Conservation (phyloP, 2,888 invertebrate genomes). For the Spisula solida region DNA sequence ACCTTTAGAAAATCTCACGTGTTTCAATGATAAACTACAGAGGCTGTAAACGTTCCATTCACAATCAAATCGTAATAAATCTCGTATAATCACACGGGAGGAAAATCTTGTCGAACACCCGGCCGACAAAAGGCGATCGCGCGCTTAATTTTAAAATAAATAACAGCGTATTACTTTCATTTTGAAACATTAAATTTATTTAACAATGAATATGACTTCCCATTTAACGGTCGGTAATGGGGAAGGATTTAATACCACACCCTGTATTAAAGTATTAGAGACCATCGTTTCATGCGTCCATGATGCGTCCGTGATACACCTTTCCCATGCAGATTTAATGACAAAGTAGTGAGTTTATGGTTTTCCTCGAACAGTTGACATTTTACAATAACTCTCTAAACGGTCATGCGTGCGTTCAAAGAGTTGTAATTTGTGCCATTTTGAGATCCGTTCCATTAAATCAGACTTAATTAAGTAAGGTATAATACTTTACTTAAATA, state of each 20-base stretch:
- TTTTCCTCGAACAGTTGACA: conserved; percentile 58
- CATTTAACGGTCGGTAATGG: conserved; percentile 42
- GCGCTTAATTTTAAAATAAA: conserved; percentile 45
- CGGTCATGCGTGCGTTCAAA: conserved; percentile 41
- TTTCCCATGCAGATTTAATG: conserved; percentile 41
- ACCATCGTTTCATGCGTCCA: conserved; percentile 28
- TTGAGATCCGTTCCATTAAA: conserved; percentile 55
- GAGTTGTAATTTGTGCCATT: conserved; percentile 61
- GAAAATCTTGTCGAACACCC: conserved; percentile 45
- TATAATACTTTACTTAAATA: conserved; percentile 50
- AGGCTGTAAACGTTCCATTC: conserved; percentile 38
- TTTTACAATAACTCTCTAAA: conserved; percentile 61
- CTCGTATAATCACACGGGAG: conserved; percentile 49
- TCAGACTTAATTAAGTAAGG: conserved; percentile 61
- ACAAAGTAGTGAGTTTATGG: conserved; percentile 40
- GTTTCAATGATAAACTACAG: conserved; percentile 45
- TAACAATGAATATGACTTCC: conserved; percentile 53
- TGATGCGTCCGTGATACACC: conserved; percentile 47
- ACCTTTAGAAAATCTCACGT: conserved; percentile 39
- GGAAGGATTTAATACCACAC: conserved; percentile 32
- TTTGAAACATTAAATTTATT: conserved; percentile 54
- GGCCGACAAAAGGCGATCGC: conserved; percentile 55
- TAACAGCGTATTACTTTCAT: conserved; percentile 51
- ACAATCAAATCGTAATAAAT: conserved; percentile 49
- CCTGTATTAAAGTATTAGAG: conserved; percentile 19